Evolutionary conservation across 1,140 invertebrate species (phyloP).

Genomic region (Leptinotarsa defecta): DNA sequence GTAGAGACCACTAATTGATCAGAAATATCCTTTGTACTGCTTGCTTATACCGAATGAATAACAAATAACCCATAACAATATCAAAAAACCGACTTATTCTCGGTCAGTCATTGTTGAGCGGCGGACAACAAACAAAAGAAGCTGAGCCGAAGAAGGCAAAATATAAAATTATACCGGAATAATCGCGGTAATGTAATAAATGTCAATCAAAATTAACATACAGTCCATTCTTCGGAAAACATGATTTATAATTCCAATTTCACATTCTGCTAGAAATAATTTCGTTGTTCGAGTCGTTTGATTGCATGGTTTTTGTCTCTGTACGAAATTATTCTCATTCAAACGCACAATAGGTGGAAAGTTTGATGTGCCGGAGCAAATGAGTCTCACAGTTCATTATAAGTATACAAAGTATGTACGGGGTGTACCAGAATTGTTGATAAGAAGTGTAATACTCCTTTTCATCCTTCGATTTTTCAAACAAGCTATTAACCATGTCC

Average conservation of each 20-base stretch:
- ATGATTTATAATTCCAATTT: conserved; percentile 3
- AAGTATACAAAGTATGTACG: no score
- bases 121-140: conserved; percentile 15
- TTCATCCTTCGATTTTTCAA: background rate
- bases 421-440: no score
- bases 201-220: conserved; percentile 25
- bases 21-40: conserved; percentile 23
- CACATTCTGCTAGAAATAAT: background rate
- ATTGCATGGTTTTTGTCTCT: background rate
- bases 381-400: background rate
- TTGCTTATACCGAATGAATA: conserved; percentile 11
- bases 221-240: conserved; percentile 1
- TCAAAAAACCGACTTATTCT: background rate
- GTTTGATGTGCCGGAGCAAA: background rate
- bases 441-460: background rate
- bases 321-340: background rate
- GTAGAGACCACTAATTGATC: conserved; percentile 24
- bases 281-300: background rate
- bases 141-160: conserved; percentile 14
- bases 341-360: background rate
- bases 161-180: conserved; percentile 25
- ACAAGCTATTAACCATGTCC: background rate
- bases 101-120: conserved; percentile 8
- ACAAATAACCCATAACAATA: conserved; percentile 21
- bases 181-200: conserved; percentile 23